Evolutionary conservation across 2,797 vertebrate genomes (phyloP).

Genomic region (Anguilla anguilla): DNA sequence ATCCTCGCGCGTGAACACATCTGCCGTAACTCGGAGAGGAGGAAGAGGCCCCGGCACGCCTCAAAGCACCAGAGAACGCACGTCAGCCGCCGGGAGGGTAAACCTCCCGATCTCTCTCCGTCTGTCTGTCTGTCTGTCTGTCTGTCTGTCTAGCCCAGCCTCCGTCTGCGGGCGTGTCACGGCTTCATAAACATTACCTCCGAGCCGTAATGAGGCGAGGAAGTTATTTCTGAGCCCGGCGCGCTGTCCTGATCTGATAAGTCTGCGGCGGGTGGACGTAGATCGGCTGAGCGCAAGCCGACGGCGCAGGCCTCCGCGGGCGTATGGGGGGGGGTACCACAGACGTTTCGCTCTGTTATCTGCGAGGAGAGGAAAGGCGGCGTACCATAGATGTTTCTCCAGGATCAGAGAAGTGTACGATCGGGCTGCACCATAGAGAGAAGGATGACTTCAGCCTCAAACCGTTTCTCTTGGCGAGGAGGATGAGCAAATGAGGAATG

Average conservation of each 20-base stretch:
- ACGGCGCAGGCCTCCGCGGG: not conserved
- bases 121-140: not conserved
- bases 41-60: not conserved
- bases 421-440: not conserved
- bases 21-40: not conserved
- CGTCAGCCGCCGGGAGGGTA: not conserved
- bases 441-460: no score
- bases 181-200: not conserved
- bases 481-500: not conserved
- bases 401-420: not conserved
- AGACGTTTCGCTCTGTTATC: not conserved
- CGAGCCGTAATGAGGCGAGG: not conserved
- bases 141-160: not conserved
- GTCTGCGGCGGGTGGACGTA: not conserved
- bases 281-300: not conserved
- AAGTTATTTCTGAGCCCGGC: not conserved
- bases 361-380: not conserved
- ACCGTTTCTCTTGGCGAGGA: not conserved
- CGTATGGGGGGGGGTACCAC: not conserved
- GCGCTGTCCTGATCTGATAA: not conserved
- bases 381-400: not conserved
- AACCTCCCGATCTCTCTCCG: not conserved
- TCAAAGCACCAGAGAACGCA: not conserved
- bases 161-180: not conserved
- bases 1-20: not conserved